phyloP scores from a whole-genome alignment of 2,113 vertebrate species.

The Anseranas semipalmata region DNA sequence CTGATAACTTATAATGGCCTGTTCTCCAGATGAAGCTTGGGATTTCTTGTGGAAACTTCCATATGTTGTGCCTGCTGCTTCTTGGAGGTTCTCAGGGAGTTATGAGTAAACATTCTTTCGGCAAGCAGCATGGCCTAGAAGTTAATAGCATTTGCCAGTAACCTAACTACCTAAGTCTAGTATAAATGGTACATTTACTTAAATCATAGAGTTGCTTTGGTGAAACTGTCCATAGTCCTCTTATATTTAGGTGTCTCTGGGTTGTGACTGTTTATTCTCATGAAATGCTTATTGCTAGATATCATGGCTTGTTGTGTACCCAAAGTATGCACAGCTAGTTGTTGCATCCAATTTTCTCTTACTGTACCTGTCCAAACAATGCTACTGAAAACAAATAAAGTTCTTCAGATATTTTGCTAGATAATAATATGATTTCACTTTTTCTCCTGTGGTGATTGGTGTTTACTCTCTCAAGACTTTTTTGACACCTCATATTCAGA shows the following conservation, averaged over 20 bases:
- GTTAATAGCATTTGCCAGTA: not conserved
- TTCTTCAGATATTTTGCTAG: not conserved
- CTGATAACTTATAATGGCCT: not conserved
- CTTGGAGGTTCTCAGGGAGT: not conserved
- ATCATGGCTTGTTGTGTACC: not conserved
- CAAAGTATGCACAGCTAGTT: not conserved
- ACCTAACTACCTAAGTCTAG: not conserved
- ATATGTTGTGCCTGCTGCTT: not conserved
- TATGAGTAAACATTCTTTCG: not conserved
- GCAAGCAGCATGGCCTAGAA: not conserved
- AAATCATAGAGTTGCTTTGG: not conserved
- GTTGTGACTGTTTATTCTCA: not conserved
- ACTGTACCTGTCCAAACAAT: not conserved
- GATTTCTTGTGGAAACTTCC: not conserved
- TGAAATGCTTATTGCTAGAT: not conserved
- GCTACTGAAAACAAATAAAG: slow-evolving; percentile 25
- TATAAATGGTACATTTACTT: not conserved
- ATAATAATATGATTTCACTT: not conserved
- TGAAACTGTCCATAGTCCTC: not conserved
- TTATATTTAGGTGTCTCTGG: not conserved
- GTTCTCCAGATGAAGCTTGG: not conserved
- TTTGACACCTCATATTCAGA: not conserved
- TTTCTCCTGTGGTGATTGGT: not conserved
- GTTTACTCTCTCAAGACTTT: not conserved
- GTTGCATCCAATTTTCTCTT: not conserved